Evolutionary conservation across 2,888 invertebrate species (phyloP).

Genomic region (Tortrix viridana): DNA sequence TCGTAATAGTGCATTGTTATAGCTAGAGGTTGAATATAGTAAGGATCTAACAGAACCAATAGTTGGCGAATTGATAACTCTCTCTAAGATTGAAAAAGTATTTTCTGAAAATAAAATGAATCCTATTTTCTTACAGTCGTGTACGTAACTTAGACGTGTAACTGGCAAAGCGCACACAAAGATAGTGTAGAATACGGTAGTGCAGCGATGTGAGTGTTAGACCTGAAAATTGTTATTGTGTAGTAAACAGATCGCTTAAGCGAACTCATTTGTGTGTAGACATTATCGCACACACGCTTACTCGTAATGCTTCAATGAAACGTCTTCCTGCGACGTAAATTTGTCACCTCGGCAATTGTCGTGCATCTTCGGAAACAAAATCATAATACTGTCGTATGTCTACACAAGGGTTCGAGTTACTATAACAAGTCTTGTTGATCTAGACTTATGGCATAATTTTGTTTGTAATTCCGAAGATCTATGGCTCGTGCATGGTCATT

Average conservation of each 20-base stretch:
- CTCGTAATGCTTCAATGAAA: too few relatives aligned
- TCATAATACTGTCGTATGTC: too few relatives aligned
- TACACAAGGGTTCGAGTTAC: too few relatives aligned
- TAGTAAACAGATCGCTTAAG: conserved; percentile 16
- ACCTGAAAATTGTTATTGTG: conserved; percentile 40
- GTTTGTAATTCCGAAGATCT: too few relatives aligned
- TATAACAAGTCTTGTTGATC: too few relatives aligned
- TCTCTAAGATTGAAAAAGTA: conserved; percentile 68
- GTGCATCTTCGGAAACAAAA: too few relatives aligned
- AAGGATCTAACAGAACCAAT: conserved; percentile 68
- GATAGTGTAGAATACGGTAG: conserved; percentile 50
- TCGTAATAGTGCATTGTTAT: conserved; percentile 70
- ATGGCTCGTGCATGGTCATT: too few relatives aligned
- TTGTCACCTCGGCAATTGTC: too few relatives aligned
- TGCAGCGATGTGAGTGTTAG: conserved; percentile 54
- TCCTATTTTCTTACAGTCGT: conserved; percentile 80
- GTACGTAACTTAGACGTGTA: conserved; percentile 72
- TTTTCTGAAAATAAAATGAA: conserved; percentile 78
- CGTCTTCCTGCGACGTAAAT: too few relatives aligned
- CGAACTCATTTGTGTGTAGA: too few relatives aligned
- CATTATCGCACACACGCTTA: too few relatives aligned
- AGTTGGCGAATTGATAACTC: conserved; percentile 69
- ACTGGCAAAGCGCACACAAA: conserved; percentile 77
- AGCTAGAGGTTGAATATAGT: conserved; percentile 66
- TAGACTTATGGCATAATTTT: too few relatives aligned